Percentiles rank a stretch among this genome's conserved stretches.
phyloP scores from a whole-genome alignment of 1,140 invertebrate genomes.

The Metaphire vulgaris region DNA sequence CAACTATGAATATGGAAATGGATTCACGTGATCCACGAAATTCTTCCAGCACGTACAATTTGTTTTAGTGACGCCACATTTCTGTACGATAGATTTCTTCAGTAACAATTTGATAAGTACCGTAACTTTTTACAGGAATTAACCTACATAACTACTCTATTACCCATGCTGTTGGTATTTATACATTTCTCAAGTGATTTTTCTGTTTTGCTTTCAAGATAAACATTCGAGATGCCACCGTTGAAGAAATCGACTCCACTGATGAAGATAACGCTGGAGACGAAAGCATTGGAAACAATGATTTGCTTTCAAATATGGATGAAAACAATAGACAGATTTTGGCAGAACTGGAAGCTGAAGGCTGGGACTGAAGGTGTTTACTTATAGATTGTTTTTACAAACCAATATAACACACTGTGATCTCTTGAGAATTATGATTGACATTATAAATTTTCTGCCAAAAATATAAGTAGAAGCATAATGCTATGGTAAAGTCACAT shows the following conservation, averaged over 20 bases:
- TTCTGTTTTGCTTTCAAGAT: neutral
- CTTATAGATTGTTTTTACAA: no score
- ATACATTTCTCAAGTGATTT: neutral
- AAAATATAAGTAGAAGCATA: no score
- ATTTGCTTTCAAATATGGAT: neutral
- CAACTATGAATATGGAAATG: neutral
- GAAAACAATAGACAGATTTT: neutral
- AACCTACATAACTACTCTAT: neutral
- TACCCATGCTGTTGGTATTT: neutral
- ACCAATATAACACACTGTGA: no score
- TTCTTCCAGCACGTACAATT: neutral
- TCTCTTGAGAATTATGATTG: no score
- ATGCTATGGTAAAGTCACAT: no score
- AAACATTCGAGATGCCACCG: neutral
- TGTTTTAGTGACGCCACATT: neutral
- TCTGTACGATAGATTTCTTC: neutral
- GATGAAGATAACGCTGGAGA: neutral
- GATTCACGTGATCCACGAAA: neutral
- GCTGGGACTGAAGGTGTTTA: neutral
- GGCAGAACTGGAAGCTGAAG: neutral
- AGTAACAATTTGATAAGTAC: neutral
- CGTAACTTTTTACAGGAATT: neutral
- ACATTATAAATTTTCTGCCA: no score
- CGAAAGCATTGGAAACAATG: neutral
- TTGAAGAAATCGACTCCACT: neutral